These are phyloP conservation scores for Tipula lateralis DNA, from an alignment of 2,888 invertebrate genomes.

Conservation along the genomic window DNA sequence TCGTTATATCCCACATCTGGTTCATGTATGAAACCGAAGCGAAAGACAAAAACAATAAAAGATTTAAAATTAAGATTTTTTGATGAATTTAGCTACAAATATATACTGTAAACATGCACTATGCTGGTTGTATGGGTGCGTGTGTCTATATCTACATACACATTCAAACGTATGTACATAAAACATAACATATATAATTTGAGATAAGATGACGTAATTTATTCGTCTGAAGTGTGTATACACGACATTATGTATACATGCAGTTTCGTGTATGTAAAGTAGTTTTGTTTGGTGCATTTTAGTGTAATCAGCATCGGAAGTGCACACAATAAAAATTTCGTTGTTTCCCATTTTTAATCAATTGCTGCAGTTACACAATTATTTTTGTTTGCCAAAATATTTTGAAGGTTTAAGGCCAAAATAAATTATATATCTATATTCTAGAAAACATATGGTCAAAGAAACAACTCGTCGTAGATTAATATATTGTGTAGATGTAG, in stretches of 20 bases:
- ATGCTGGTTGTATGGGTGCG: not conserved
- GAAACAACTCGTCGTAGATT: too few relatives aligned
- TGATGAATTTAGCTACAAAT: not conserved
- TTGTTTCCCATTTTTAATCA: not conserved
- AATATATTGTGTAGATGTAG: not conserved
- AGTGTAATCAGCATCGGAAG: not conserved
- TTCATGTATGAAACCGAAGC: not conserved
- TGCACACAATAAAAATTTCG: not conserved
- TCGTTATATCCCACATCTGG: conserved; percentile 7
- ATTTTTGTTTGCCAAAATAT: not conserved
- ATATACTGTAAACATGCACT: not conserved
- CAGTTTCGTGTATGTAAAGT: not conserved
- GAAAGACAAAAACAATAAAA: not conserved
- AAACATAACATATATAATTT: not conserved
- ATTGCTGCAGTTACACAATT: not conserved
- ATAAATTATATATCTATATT: not conserved
- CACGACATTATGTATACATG: not conserved
- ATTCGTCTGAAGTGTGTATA: not conserved
- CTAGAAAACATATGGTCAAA: not conserved
- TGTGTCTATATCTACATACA: not conserved
- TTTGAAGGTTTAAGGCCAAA: not conserved
- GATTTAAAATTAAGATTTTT: not conserved
- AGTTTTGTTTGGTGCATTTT: not conserved
- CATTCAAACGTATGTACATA: too few relatives aligned
- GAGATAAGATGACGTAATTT: not conserved